Evolutionary conservation across 2,113 vertebrate species (phyloP), one percentile per base, ranked within the genome.

Genomic region (Ceyx cyanopectus): DNA sequence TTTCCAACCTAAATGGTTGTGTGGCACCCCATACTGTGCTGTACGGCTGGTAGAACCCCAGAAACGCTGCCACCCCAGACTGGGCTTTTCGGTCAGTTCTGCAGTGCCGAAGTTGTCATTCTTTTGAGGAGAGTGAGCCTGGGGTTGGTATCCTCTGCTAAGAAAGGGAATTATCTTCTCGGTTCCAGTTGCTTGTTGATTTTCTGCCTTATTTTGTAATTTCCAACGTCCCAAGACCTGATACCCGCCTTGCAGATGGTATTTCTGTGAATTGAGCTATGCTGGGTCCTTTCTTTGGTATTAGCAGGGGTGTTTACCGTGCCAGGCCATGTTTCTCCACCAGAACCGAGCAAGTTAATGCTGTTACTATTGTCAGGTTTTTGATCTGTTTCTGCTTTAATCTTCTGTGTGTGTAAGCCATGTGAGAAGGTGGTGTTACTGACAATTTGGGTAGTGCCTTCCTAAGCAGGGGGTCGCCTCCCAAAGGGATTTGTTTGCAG

Each of bases 21-120:
- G 10, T 29, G 56, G 9, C 34, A 8, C 13, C 57, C 26, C 11
- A 0, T 5, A 1, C 57, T 10, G 12, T 6, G 5, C 30, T 4
- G 18, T 2, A 7, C 29, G 22, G 10, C 48, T 15, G 8, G 18
- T 7, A 12, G 63, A 9, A 43, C 62, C 19, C 54, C 18, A n/a
- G 16, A n/a, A 19, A 20, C 10, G 8, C 11, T 14, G 8, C 48
- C 34, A 7, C 15, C 57, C 22, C 46, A 11, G 5, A 21, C 12
- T 3, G 34, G 6, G 54, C 41, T 32, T 45, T 17, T 11, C 26
- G 27, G 60, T 29, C 46, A 41, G 1, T 30, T 54, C 37, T 10
- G 29, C 26, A 1, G 19, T 26, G 56, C 37, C 20, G 3, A n/a
- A 53, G 12, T 15, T 83, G 24, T 13, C 4, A 5, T 9, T 50